Percentiles rank a stretch among this genome's conserved stretches.
These are phyloP conservation scores for Pica pica DNA, from an alignment of 2,113 vertebrate species.

Conservation along the genomic window DNA sequence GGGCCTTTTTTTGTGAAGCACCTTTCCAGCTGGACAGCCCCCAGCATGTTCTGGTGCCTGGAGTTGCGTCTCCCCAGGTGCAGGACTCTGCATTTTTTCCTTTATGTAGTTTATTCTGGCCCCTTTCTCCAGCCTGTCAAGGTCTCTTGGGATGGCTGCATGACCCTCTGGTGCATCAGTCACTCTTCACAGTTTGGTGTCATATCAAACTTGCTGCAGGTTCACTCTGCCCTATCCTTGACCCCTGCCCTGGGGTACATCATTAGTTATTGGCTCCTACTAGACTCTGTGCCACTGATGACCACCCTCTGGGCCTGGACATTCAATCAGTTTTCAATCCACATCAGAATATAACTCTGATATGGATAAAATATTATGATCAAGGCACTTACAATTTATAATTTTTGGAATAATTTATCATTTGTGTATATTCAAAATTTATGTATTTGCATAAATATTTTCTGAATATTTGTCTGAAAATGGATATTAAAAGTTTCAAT, in stretches of 20 bases:
- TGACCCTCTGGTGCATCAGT: background rate
- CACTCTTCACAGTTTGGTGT: background rate
- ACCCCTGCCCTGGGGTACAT: background rate
- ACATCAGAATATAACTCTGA: background rate
- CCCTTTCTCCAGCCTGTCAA: background rate
- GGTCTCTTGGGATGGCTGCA: background rate
- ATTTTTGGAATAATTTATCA: background rate
- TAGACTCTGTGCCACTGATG: accelerated
- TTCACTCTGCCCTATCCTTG: background rate
- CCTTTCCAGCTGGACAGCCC: background rate
- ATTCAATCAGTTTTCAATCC: background rate
- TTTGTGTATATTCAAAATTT: background rate
- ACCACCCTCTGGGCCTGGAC: background rate
- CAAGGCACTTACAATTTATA: background rate
- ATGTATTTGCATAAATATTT: background rate
- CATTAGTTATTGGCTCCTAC: background rate
- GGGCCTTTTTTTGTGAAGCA: background rate
- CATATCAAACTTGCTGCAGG: background rate
- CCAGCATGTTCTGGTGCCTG: background rate
- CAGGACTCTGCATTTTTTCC: background rate
- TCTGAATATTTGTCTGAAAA: background rate
- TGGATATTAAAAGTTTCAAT: background rate
- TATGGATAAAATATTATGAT: background rate
- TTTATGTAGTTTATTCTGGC: background rate
- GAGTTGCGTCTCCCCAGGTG: background rate